phyloP scores from a whole-genome alignment of 2,888 invertebrate genomes.

The Lamellibrachia columna region DNA sequence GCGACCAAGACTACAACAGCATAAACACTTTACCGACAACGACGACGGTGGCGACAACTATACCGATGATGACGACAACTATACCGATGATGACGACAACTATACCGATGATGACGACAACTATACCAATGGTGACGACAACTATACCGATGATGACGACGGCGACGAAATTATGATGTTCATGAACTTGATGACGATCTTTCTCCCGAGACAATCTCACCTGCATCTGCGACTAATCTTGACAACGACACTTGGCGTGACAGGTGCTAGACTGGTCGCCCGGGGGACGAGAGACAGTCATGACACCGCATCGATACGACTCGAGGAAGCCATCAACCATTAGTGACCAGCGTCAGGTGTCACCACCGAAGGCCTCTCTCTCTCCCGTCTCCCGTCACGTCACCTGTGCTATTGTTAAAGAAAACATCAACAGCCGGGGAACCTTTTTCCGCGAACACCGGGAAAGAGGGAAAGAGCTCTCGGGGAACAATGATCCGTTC shows the following conservation, averaged over 20 bases:
- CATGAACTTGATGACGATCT: background rate
- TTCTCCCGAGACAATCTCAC: background rate
- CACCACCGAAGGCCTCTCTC: background rate
- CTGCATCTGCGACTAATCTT: background rate
- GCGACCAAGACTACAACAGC: too few relatives aligned
- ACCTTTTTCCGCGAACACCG: background rate
- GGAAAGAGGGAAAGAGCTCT: background rate
- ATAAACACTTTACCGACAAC: too few relatives aligned
- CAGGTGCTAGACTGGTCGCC: background rate
- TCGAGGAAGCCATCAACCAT: background rate
- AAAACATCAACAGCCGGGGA: background rate
- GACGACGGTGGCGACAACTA: too few relatives aligned
- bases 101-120: background rate
- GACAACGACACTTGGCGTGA: background rate
- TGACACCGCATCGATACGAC: background rate
- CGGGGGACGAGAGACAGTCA: background rate
- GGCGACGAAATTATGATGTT: background rate
- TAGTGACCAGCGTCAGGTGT: background rate
- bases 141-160: background rate
- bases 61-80: too few relatives aligned
- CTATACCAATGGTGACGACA: background rate
- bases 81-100: background rate
- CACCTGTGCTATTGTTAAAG: background rate
- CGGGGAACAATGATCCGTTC: background rate
- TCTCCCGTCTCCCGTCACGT: background rate